A percentile compares a stretch with the other conserved stretches of the same genome.
These are phyloP conservation scores for Lynx canadensis DNA, from an alignment of 2,113 vertebrate species.

Conservation along the genomic window DNA sequence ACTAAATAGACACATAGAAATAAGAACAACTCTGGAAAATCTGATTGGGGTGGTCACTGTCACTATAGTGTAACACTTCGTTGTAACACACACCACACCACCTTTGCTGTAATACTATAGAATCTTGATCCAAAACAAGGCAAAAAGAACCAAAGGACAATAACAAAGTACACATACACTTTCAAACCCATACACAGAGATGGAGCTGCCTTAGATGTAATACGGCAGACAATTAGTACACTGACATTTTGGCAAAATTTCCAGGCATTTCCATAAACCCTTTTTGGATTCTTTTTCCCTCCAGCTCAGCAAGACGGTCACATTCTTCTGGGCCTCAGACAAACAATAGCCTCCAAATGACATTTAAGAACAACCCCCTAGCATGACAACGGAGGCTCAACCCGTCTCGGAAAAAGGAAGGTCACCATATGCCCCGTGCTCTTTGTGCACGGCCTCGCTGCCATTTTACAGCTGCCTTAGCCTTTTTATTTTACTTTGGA, in stretches of 20 bases:
- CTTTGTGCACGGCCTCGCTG: slow-evolving; percentile 78
- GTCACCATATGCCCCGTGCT: slow-evolving; percentile 80
- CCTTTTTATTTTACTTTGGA: slow-evolving; percentile 73
- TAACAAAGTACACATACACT: background rate
- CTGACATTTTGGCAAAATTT: slow-evolving; percentile 82
- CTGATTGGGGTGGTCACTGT: background rate
- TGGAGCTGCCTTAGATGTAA: slow-evolving; percentile 37
- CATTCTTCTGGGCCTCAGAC: slow-evolving; percentile 80
- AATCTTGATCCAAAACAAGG: background rate
- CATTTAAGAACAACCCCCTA: slow-evolving; percentile 81
- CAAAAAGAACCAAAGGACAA: background rate
- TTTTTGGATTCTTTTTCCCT: slow-evolving; percentile 69
- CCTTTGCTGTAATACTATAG: background rate
- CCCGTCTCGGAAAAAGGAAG: slow-evolving; percentile 78
- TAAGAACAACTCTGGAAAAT: background rate
- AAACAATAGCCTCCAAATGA: slow-evolving; percentile 86
- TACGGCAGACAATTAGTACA: slow-evolving; percentile 70
- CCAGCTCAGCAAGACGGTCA: slow-evolving; percentile 77
- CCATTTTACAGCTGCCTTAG: slow-evolving; percentile 77
- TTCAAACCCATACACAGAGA: background rate
- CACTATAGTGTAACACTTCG: accelerated
- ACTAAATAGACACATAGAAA: background rate
- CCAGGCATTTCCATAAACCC: slow-evolving; percentile 83
- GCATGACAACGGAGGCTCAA: slow-evolving; percentile 75
- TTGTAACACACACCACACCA: background rate